Evolutionary conservation across 2,113 vertebrate species (phyloP).

Genomic region (Diphyllodes magnificus): DNA sequence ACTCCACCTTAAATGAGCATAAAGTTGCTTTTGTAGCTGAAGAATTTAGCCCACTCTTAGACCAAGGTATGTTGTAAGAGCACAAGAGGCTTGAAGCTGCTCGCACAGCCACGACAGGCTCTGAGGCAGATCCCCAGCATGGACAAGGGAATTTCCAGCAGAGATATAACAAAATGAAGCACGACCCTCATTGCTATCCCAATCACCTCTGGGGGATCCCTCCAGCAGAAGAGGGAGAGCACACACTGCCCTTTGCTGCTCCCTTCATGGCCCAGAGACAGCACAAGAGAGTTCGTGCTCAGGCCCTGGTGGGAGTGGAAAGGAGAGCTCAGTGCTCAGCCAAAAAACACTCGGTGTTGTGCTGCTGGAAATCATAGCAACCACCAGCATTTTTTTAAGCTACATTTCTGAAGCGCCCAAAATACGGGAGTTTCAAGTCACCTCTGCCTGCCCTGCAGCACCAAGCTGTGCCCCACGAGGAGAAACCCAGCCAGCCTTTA

Average conservation of each 20-base stretch:
- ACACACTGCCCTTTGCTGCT: background rate
- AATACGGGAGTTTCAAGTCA: background rate
- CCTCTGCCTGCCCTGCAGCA: background rate
- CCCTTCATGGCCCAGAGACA: accelerated
- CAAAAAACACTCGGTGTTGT: accelerated
- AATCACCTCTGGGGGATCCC: background rate
- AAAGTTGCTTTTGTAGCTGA: background rate
- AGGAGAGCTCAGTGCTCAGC: background rate
- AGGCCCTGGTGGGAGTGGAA: background rate
- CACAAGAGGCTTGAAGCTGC: background rate
- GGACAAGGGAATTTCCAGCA: background rate
- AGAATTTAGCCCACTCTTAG: background rate
- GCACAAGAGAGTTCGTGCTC: accelerated
- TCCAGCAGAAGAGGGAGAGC: background rate
- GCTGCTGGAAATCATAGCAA: background rate
- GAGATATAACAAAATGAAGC: background rate
- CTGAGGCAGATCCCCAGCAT: background rate
- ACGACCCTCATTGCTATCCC: background rate
- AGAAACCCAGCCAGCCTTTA: background rate
- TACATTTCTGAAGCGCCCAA: background rate
- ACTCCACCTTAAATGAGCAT: background rate
- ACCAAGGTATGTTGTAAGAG: background rate
- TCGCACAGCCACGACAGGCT: background rate
- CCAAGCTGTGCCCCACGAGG: background rate
- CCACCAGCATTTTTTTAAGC: background rate